Percentiles rank a stretch among this genome's conserved stretches.
Conservation (phyloP, 2,113 vertebrate species). For the Cyprinodon brontotheroides region DNA sequence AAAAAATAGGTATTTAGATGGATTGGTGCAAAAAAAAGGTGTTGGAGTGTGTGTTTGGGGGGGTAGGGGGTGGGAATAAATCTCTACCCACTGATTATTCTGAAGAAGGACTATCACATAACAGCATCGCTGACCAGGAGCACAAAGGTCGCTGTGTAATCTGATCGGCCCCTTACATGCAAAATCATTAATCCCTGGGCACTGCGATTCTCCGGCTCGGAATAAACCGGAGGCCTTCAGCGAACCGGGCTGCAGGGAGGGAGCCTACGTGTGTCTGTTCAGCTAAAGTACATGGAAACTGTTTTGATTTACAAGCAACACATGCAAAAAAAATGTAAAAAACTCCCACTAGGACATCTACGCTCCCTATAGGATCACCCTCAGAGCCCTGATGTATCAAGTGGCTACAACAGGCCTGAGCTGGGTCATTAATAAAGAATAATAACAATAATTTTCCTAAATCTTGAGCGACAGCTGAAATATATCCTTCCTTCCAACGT, state of each 20-base stretch:
- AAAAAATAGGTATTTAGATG: slow-evolving; percentile 37
- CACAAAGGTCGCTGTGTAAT: slow-evolving; percentile 90
- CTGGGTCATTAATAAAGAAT: slow-evolving; percentile 39
- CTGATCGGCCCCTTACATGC: slow-evolving; percentile 85
- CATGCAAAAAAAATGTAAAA: slow-evolving; percentile 42
- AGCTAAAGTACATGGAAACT: slow-evolving; percentile 45
- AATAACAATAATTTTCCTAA: slow-evolving; percentile 41
- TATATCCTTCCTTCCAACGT: slow-evolving; percentile 22
- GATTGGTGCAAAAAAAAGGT: slow-evolving; percentile 42
- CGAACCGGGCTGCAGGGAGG: slow-evolving; percentile 11
- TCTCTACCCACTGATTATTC: slow-evolving; percentile 75
- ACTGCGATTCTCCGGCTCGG: slow-evolving; percentile 78
- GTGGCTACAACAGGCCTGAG: slow-evolving; percentile 41
- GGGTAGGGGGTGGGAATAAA: slow-evolving; percentile 54
- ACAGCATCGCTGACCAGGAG: slow-evolving; percentile 86
- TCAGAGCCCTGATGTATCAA: slow-evolving; percentile 42
- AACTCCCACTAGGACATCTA: slow-evolving; percentile 41
- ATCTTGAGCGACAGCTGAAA: slow-evolving; percentile 45
- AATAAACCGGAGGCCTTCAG: slow-evolving; percentile 79
- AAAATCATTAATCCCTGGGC: slow-evolving; percentile 86
- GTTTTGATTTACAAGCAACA: slow-evolving; percentile 65
- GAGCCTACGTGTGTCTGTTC: background rate
- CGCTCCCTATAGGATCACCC: slow-evolving; percentile 32
- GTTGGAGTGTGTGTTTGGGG: background rate
- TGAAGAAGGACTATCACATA: slow-evolving; percentile 73